phyloP scores from a whole-genome alignment of 1,140 invertebrate genomes.

The Drosophila nikananu region DNA sequence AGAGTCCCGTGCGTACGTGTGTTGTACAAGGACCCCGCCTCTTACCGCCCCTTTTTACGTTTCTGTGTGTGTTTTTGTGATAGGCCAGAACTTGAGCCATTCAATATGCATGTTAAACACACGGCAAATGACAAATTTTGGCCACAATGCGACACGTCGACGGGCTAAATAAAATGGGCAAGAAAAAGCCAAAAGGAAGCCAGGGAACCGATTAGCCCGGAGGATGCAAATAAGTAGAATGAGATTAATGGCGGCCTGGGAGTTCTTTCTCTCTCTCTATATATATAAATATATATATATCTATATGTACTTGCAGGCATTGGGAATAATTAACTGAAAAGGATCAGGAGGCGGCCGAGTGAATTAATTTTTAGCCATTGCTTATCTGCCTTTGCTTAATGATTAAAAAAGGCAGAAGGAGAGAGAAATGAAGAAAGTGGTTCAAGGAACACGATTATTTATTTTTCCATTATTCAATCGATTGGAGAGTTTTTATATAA shows the following conservation, averaged over 20 bases:
- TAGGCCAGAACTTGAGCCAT: constrained; percentile 4
- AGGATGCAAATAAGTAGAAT: constrained; percentile 35
- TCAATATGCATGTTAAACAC: constrained; percentile 57
- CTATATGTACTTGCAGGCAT: neutral
- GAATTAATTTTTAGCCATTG: constrained; percentile 23
- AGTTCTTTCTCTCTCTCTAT: neutral
- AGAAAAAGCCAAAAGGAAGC: neutral
- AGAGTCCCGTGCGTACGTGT: constrained; percentile 40
- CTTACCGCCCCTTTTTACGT: neutral
- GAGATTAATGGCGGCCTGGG: constrained; percentile 29
- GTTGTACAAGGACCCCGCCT: constrained; percentile 24
- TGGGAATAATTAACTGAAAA: constrained; percentile 42
- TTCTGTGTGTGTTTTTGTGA: neutral
- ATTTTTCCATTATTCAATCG: neutral
- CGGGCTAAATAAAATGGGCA: constrained; percentile 5
- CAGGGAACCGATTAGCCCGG: constrained; percentile 24
- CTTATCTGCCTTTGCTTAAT: constrained; percentile 2
- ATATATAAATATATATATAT: neutral
- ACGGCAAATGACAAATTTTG: constrained; percentile 60
- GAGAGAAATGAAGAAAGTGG: neutral
- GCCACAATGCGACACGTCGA: constrained; percentile 48
- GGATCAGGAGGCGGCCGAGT: constrained; percentile 13
- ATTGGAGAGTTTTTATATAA: neutral
- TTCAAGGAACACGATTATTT: neutral
- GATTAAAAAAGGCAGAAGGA: constrained; percentile 3